Percentiles rank a stretch among this genome's conserved stretches.
Conservation (phyloP, 2,797 vertebrate species). For the Heliangelus exortis region DNA sequence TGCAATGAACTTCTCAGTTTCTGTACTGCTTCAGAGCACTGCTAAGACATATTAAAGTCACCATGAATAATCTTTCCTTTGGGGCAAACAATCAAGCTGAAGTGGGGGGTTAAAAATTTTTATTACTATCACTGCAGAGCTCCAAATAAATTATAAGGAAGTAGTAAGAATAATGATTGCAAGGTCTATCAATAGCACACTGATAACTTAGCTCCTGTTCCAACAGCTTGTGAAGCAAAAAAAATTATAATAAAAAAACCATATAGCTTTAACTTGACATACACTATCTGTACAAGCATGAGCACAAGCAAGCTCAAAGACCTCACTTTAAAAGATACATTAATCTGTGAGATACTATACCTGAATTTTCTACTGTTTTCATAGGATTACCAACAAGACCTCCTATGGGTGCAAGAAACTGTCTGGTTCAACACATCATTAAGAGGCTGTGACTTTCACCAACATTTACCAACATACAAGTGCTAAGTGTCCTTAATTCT, state of each 20-base stretch:
- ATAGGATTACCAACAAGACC: background rate
- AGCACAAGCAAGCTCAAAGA: background rate
- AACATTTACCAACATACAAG: background rate
- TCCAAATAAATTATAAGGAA: background rate
- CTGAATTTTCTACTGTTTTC: background rate
- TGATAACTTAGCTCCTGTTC: background rate
- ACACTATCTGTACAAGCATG: background rate
- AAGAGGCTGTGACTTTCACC: background rate
- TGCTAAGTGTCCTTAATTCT: background rate
- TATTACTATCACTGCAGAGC: background rate
- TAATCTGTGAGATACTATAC: background rate
- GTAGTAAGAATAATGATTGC: background rate
- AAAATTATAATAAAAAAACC: background rate
- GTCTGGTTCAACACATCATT: background rate
- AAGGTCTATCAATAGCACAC: background rate
- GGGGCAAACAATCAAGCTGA: background rate
- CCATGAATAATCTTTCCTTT: background rate
- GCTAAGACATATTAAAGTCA: background rate
- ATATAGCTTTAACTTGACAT: background rate
- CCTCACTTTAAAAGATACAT: background rate
- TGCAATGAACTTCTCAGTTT: background rate
- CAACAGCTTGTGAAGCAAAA: background rate
- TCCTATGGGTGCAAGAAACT: background rate
- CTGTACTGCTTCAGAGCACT: background rate
- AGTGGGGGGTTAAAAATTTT: background rate